These are phyloP conservation scores for Hydrotaea diabolus DNA, from an alignment of 2,888 invertebrate genomes.

Conservation along the genomic window DNA sequence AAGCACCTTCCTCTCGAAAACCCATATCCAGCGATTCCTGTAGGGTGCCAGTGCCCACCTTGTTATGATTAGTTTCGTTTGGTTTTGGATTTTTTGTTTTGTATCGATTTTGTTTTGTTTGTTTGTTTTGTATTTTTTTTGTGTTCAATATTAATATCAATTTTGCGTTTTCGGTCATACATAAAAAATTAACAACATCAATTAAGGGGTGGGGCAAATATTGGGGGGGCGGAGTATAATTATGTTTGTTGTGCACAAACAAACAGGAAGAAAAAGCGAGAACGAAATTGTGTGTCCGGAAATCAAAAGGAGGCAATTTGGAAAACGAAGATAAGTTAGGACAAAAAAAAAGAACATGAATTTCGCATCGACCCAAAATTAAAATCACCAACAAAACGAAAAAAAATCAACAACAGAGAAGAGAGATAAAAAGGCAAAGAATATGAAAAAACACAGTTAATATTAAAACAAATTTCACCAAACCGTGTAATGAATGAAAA, in stretches of 20 bases:
- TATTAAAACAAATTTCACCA: slow-evolving; percentile 3
- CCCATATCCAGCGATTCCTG: slow-evolving; percentile 82
- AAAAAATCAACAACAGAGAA: not conserved
- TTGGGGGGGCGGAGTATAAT: not conserved
- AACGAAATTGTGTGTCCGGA: not conserved
- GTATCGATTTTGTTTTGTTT: slow-evolving; percentile 40
- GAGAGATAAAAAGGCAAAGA: slow-evolving; percentile 8
- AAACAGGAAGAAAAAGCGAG: slow-evolving; percentile 19
- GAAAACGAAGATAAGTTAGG: slow-evolving; percentile 23
- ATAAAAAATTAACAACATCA: slow-evolving; percentile 65
- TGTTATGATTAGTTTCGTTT: slow-evolving; percentile 76
- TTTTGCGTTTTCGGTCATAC: slow-evolving; percentile 49
- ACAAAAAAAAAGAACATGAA: not conserved
- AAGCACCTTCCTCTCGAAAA: slow-evolving; percentile 89
- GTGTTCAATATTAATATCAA: slow-evolving; percentile 51
- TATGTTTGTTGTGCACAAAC: not conserved
- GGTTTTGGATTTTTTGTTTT: slow-evolving; percentile 34
- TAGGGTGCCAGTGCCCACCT: slow-evolving; percentile 82
- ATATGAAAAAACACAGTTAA: slow-evolving; percentile 23
- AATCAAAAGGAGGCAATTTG: slow-evolving; percentile 31
- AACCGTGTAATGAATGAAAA: not conserved
- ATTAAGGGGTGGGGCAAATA: slow-evolving; percentile 16
- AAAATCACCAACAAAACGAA: not conserved
- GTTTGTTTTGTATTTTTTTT: slow-evolving; percentile 28
- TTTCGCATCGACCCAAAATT: slow-evolving; percentile 8